These are phyloP conservation scores for Sericinus montela DNA, from an alignment of 2,888 invertebrate species.

Conservation along the genomic window DNA sequence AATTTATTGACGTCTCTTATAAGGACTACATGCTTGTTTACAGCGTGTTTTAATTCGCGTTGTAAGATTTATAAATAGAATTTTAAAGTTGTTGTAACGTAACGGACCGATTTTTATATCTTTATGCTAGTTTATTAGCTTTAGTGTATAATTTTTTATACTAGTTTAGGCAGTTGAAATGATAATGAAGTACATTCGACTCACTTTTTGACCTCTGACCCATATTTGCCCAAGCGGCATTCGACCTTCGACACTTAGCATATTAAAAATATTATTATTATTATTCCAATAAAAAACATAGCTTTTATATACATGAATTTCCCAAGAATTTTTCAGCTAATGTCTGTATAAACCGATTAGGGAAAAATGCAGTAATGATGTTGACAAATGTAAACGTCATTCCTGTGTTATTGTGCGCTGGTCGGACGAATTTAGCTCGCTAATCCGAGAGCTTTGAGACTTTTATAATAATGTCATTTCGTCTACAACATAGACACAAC, in stretches of 20 bases:
- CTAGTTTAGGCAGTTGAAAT: too few species aligned
- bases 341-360: constrained; percentile 49
- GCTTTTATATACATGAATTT: constrained; percentile 46
- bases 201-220: too few species aligned
- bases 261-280: too few species aligned
- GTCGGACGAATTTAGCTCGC: constrained; percentile 14
- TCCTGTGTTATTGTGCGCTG: constrained; percentile 29
- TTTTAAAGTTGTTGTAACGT: too few species aligned
- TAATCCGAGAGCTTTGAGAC: constrained; percentile 26
- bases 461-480: constrained; percentile 34
- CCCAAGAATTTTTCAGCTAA: constrained; percentile 45
- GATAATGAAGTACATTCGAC: too few species aligned
- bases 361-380: constrained; percentile 43
- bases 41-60: neutral
- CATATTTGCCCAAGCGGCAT: too few species aligned
- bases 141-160: too few species aligned
- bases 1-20: constrained; percentile 22
- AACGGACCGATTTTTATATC: too few species aligned
- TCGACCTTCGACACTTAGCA: too few species aligned
- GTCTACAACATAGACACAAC: constrained; percentile 27
- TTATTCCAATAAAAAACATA: constrained; percentile 34
- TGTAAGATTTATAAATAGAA: too few species aligned
- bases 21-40: neutral
- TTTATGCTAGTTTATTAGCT: too few species aligned
- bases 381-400: constrained; percentile 29